phyloP scores from a whole-genome alignment of 1,140 invertebrate genomes.

The Diorhabda elongata region DNA sequence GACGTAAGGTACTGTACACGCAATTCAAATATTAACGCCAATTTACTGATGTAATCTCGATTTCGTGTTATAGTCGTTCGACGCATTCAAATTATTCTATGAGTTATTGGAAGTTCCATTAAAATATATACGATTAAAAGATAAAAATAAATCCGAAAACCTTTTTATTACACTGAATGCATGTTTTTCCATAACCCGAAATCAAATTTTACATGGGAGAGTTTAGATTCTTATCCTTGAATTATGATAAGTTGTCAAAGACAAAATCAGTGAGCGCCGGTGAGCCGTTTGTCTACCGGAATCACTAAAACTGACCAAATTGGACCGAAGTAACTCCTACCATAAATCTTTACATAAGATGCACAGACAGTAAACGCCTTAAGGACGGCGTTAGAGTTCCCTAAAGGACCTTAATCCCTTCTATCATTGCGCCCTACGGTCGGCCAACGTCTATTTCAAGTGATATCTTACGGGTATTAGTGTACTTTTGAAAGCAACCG shows the following conservation, averaged over 20 bases:
- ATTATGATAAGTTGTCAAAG: neutral
- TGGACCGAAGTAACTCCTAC: constrained; percentile 11
- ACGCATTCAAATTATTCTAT: no score
- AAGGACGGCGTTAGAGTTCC: constrained; percentile 36
- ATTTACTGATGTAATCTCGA: no score
- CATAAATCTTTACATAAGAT: constrained; percentile 41
- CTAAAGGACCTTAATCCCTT: constrained; percentile 38
- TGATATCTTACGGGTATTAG: constrained; percentile 12
- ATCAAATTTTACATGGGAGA: no score
- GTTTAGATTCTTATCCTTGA: neutral
- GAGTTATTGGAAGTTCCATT: no score
- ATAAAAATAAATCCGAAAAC: no score
- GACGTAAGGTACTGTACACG: no score
- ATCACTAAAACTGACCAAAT: constrained; percentile 17
- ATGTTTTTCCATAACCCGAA: no score
- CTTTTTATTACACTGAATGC: no score
- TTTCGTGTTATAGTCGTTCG: no score
- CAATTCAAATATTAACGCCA: no score
- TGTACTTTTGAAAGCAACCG: neutral
- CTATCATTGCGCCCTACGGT: constrained; percentile 35
- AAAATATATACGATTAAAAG: no score
- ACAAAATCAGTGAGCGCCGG: neutral
- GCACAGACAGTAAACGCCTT: constrained; percentile 38
- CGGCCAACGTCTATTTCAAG: constrained; percentile 11
- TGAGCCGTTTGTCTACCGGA: constrained; percentile 2